phyloP scores from a whole-genome alignment of 2,888 invertebrate genomes.

The Sarcophaga caerulescens region DNA sequence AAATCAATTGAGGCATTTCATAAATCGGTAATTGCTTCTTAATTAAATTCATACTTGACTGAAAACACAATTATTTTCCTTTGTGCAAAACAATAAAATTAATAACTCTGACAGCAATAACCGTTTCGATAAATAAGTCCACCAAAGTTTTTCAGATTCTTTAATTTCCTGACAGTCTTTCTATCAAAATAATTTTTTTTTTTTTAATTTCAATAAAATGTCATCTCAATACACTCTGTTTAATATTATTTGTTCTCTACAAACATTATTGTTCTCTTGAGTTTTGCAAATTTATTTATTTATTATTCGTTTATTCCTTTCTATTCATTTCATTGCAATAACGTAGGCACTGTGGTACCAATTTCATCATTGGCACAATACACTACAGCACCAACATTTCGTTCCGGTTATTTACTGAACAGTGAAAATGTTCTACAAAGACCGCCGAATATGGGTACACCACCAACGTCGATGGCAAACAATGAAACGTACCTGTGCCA shows the following conservation, averaged over 20 bases:
- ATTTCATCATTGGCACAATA: conserved; percentile 79
- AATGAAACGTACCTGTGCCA: conserved; percentile 58
- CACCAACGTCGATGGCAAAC: conserved; percentile 71
- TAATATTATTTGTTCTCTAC: conserved; percentile 24
- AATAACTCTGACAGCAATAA: conserved; percentile 9
- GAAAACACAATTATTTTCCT: neutral
- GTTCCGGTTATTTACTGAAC: conserved; percentile 78
- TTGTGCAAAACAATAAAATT: conserved; percentile 28
- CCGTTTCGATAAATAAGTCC: neutral
- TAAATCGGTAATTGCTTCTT: neutral
- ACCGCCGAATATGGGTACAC: conserved; percentile 75
- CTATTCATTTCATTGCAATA: conserved; percentile 29
- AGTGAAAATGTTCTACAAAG: conserved; percentile 77
- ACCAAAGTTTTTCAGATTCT: too few relatives aligned
- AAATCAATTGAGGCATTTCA: too few relatives aligned
- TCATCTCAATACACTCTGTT: too few relatives aligned
- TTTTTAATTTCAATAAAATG: too few relatives aligned
- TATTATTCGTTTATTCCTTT: conserved; percentile 33
- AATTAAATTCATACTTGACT: neutral
- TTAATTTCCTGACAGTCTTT: too few relatives aligned
- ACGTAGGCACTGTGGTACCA: conserved; percentile 77
- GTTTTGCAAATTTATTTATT: conserved; percentile 13
- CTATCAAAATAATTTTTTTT: too few relatives aligned
- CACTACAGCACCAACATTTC: conserved; percentile 79
- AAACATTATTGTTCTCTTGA: conserved; percentile 19